Evolutionary conservation across 2,888 invertebrate species (phyloP).

Genomic region (Drosophila eohydei): DNA sequence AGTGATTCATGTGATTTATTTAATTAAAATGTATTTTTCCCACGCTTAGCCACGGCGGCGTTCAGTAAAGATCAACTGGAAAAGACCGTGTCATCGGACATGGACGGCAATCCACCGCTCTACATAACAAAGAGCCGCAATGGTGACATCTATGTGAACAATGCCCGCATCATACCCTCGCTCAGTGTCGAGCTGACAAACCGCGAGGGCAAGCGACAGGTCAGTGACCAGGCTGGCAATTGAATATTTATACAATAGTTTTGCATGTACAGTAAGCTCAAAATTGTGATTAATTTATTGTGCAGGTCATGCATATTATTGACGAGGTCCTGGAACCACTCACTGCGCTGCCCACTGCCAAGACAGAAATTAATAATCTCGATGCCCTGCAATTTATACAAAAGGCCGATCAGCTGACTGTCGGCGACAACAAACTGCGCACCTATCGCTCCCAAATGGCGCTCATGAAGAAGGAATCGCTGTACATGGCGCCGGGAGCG

Average conservation of each 20-base stretch:
- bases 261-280: not conserved
- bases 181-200: constrained; percentile 89
- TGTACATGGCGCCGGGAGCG: constrained; percentile 91
- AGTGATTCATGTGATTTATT: constrained; percentile 16
- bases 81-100: constrained; percentile 89
- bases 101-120: constrained; percentile 93
- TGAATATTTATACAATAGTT: not conserved
- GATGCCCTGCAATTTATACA: constrained; percentile 92
- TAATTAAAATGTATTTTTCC: constrained; percentile 16
- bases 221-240: constrained; percentile 76
- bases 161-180: constrained; percentile 91
- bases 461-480: constrained; percentile 89
- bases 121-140: constrained; percentile 91
- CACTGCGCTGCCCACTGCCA: constrained; percentile 87
- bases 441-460: constrained; percentile 91
- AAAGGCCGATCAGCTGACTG: constrained; percentile 90
- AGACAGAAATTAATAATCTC: constrained; percentile 90
- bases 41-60: constrained; percentile 90
- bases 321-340: constrained; percentile 94
- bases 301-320: constrained; percentile 93
- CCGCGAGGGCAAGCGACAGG: constrained; percentile 87
- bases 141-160: constrained; percentile 92
- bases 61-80: constrained; percentile 88
- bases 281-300: not conserved
- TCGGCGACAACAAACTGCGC: constrained; percentile 87